Conservation (phyloP, 2,888 invertebrate genomes). For the Adelphocoris suturalis region DNA sequence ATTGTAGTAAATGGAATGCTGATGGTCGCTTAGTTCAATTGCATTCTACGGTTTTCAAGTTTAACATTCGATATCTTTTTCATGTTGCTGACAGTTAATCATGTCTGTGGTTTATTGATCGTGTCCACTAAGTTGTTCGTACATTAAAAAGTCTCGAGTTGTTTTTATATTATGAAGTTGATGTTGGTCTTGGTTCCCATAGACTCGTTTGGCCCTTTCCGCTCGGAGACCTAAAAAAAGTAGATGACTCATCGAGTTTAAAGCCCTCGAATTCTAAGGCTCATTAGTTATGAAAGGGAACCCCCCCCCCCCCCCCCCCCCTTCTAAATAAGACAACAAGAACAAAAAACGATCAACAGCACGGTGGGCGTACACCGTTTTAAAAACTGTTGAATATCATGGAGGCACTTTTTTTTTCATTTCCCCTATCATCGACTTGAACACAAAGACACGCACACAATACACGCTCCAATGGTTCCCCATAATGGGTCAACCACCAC, state of each 20-base stretch:
- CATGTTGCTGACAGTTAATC: too few species aligned
- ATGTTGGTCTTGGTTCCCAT: not conserved
- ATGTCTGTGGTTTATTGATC: too few species aligned
- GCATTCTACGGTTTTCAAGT: too few species aligned
- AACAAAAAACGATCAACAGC: not conserved
- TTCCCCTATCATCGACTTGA: not conserved
- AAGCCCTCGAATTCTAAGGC: not conserved
- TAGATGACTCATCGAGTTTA: not conserved
- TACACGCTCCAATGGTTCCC: slow-evolving; percentile 7
- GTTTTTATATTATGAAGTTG: not conserved
- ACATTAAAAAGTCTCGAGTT: too few species aligned
- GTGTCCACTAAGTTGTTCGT: too few species aligned
- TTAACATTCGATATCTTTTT: too few species aligned
- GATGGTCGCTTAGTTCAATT: too few species aligned
- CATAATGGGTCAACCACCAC: slow-evolving; percentile 1
- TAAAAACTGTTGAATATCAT: slow-evolving; percentile 21
- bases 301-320: too few species aligned
- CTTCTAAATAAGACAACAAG: not conserved
- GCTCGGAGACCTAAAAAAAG: not conserved
- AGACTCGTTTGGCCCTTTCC: not conserved
- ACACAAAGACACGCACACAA: slow-evolving; percentile 22
- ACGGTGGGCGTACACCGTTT: not conserved
- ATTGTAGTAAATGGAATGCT: too few species aligned
- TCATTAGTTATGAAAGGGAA: not conserved
- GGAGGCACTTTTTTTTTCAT: slow-evolving; percentile 34